phyloP scores from a whole-genome alignment of 2,888 invertebrate species.

The Tetheella fluctuosa region DNA sequence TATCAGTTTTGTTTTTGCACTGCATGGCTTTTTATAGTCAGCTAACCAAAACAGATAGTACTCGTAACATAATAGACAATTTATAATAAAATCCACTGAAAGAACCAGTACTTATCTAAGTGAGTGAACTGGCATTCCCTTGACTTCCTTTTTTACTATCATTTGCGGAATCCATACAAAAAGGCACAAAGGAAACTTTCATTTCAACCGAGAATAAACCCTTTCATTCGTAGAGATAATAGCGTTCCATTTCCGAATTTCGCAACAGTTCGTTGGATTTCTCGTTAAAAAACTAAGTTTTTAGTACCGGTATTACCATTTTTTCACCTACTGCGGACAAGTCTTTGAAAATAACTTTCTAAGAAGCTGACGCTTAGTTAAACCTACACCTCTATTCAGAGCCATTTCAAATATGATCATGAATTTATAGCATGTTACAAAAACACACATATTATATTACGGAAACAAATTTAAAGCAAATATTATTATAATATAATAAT shows the following conservation, averaged over 20 bases:
- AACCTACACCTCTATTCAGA: neutral
- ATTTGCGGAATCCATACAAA: constrained; percentile 34
- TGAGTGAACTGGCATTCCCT: constrained; percentile 7
- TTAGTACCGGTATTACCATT: constrained; percentile 19
- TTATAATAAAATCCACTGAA: neutral
- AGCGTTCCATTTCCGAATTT: constrained; percentile 41
- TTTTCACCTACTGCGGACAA: constrained; percentile 14
- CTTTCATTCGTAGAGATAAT: constrained; percentile 41
- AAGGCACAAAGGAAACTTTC: constrained; percentile 29
- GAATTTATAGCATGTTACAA: neutral
- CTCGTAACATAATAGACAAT: neutral
- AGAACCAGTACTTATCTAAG: neutral
- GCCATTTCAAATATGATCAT: neutral
- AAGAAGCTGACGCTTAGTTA: neutral
- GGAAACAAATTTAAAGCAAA: no score
- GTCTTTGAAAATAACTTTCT: neutral
- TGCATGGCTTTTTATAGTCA: neutral
- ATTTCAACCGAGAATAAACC: constrained; percentile 28
- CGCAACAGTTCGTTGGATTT: constrained; percentile 33
- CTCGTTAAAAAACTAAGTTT: constrained; percentile 18
- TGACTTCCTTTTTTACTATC: constrained; percentile 25
- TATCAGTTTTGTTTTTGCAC: no score
- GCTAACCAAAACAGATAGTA: neutral
- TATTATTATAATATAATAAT: no score
- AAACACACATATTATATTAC: neutral